These are phyloP conservation scores for Drosophila niveifrons DNA, from an alignment of 2,888 invertebrate species.

Conservation along the genomic window DNA sequence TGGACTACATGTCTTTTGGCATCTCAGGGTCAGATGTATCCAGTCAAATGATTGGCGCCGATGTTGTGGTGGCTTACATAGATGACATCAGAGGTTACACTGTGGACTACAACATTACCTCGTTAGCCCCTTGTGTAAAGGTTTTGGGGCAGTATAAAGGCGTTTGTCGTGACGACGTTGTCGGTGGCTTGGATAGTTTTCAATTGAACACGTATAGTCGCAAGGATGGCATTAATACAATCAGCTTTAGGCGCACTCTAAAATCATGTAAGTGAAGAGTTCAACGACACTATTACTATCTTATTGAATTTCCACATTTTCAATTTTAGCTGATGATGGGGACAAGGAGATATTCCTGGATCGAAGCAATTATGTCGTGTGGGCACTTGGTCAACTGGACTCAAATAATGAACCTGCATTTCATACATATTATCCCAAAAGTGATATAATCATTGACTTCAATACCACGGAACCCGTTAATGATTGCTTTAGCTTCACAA, in stretches of 20 bases:
- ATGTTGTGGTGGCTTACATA: conserved; percentile 92
- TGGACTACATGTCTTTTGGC: conserved; percentile 96
- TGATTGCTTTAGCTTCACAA: conserved; percentile 91
- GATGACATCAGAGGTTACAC: conserved; percentile 91
- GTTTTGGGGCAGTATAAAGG: conserved; percentile 94
- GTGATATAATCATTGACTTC: conserved; percentile 89
- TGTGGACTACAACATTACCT: conserved; percentile 94
- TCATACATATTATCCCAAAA: conserved; percentile 92
- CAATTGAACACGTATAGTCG: conserved; percentile 91
- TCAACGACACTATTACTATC: background rate
- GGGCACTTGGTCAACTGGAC: conserved; percentile 94
- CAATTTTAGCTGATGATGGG: conserved; percentile 89
- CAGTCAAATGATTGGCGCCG: conserved; percentile 94
- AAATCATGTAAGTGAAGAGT: conserved; percentile 88
- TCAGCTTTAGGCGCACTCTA: conserved; percentile 92
- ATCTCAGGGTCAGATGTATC: conserved; percentile 90
- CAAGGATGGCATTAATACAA: conserved; percentile 91
- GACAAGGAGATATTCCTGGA: conserved; percentile 91
- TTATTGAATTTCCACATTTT: background rate
- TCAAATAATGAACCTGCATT: conserved; percentile 92
- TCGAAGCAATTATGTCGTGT: conserved; percentile 89
- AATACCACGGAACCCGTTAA: conserved; percentile 88
- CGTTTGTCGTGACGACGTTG: conserved; percentile 93
- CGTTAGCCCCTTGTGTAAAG: conserved; percentile 93
- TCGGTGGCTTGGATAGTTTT: conserved; percentile 93